phyloP scores from a whole-genome alignment of 2,888 invertebrate genomes.

The Microctonus brassicae region DNA sequence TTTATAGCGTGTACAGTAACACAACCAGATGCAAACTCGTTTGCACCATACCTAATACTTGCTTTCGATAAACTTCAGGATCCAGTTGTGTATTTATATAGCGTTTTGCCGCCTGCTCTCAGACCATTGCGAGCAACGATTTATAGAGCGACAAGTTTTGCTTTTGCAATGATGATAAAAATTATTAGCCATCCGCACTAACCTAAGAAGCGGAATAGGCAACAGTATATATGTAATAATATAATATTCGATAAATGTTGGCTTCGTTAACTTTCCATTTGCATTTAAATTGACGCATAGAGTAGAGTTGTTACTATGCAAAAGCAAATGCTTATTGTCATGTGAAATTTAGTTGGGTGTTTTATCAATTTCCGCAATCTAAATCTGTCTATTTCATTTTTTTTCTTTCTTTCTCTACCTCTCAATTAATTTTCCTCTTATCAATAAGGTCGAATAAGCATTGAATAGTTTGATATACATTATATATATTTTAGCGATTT shows the following conservation, averaged over 20 bases:
- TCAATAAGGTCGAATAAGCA: neutral
- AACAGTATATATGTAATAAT: neutral
- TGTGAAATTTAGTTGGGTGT: neutral
- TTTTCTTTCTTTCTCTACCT: too few species aligned
- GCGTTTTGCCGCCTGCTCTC: neutral
- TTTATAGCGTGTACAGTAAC: neutral
- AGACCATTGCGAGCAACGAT: neutral
- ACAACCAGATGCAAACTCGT: constrained; percentile 1
- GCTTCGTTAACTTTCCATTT: constrained; percentile 29
- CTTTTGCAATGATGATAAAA: neutral
- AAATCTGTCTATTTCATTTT: neutral
- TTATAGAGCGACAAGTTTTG: neutral
- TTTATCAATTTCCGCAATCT: constrained; percentile 10
- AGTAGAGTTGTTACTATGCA: constrained; percentile 7
- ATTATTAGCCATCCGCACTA: neutral
- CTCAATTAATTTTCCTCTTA: neutral
- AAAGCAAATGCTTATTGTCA: neutral
- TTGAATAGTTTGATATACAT: neutral
- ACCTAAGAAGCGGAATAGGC: neutral
- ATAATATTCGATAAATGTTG: neutral
- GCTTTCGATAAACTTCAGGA: constrained; percentile 17
- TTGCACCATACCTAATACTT: constrained; percentile 14
- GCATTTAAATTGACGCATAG: constrained; percentile 29
- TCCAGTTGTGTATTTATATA: constrained; percentile 7
- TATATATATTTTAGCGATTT: neutral